Evolutionary conservation across 2,888 invertebrate species (phyloP).

Genomic region (Andrena bicolor): DNA sequence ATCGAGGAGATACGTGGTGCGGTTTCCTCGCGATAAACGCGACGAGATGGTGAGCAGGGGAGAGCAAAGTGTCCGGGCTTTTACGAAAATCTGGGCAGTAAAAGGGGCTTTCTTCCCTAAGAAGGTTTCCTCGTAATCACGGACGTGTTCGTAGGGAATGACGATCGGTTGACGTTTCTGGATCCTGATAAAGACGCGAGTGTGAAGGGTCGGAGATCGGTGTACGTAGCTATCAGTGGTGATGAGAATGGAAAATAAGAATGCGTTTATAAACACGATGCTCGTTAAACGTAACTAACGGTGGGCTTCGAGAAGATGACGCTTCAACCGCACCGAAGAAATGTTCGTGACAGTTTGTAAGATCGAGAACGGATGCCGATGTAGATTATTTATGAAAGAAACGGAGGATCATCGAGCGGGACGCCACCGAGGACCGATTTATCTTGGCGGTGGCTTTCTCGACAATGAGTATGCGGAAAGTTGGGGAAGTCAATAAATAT

Average conservation of each 20-base stretch:
- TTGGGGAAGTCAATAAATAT: constrained; percentile 55
- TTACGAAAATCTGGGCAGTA: constrained; percentile 31
- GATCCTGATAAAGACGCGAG: constrained; percentile 60
- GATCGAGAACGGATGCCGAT: constrained; percentile 2
- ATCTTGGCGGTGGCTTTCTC: constrained; percentile 27
- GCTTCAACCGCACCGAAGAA: constrained; percentile 23
- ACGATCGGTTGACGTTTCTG: constrained; percentile 52
- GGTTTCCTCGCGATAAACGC: constrained; percentile 15
- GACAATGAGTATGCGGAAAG: constrained; percentile 48
- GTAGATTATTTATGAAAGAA: constrained; percentile 45
- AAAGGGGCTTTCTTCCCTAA: constrained; percentile 33
- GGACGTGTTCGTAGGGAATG: constrained; percentile 51
- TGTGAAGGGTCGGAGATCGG: constrained; percentile 27
- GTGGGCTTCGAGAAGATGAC: no score
- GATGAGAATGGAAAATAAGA: not conserved
- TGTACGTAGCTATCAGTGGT: not conserved
- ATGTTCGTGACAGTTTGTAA: constrained; percentile 8
- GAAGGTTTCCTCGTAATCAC: constrained; percentile 56
- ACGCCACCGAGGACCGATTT: constrained; percentile 40
- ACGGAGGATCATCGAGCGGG: constrained; percentile 20
- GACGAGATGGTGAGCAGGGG: constrained; percentile 19
- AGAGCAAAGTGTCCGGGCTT: constrained; percentile 12
- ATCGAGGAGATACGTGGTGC: not conserved
- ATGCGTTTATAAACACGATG: no score
- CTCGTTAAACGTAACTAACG: no score